These are phyloP conservation scores for Chrysolina americana DNA, from an alignment of 2,888 invertebrate genomes.

Conservation along the genomic window DNA sequence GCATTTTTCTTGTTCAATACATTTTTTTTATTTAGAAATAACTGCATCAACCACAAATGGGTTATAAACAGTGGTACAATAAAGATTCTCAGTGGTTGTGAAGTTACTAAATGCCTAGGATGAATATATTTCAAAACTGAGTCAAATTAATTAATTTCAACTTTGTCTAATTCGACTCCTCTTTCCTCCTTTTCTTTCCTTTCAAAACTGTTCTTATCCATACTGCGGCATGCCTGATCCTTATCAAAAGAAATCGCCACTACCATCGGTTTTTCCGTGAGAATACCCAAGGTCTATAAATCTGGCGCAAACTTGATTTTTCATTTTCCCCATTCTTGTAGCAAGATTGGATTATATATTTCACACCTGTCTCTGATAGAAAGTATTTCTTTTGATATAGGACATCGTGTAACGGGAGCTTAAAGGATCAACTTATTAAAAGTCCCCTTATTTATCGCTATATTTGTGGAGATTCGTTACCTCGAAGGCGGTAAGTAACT, in stretches of 20 bases:
- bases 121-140: too few relatives aligned
- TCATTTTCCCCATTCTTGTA: constrained; percentile 28
- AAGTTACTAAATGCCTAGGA: too few relatives aligned
- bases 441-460: constrained; percentile 12
- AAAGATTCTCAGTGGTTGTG: too few relatives aligned
- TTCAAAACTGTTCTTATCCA: not conserved
- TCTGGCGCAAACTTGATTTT: constrained; percentile 22
- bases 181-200: too few relatives aligned
- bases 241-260: not conserved
- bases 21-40: too few relatives aligned
- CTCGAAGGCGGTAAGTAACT: constrained; percentile 3
- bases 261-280: not conserved
- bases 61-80: too few relatives aligned
- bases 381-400: constrained; percentile 22
- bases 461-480: constrained; percentile 13
- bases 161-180: too few relatives aligned
- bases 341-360: constrained; percentile 24
- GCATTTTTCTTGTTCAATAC: too few relatives aligned
- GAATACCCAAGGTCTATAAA: constrained; percentile 22
- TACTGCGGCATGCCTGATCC: constrained; percentile 5
- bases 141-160: too few relatives aligned
- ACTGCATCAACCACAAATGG: too few relatives aligned
- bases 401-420: constrained; percentile 11
- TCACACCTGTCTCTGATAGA: constrained; percentile 18
- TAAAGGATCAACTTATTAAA: constrained; percentile 19